These are phyloP conservation scores for Brachionus rubens DNA, from an alignment of 1,140 invertebrate genomes.

Conservation along the genomic window DNA sequence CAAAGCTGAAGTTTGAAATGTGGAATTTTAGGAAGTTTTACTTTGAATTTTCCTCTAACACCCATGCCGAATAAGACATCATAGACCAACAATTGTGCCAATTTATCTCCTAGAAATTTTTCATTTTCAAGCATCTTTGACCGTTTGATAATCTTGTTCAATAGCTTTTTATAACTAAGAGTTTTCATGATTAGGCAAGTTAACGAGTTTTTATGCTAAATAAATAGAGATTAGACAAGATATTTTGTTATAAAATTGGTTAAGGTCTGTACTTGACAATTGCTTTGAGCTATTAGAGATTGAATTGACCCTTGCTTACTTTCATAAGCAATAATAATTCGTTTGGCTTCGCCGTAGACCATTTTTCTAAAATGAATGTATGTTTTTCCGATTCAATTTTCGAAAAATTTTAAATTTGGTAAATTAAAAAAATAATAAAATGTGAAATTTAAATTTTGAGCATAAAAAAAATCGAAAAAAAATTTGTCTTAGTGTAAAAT, in stretches of 20 bases:
- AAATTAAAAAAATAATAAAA: no score
- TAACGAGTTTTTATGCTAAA: conserved; percentile 35
- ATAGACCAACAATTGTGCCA: conserved; percentile 43
- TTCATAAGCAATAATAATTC: conserved; percentile 41
- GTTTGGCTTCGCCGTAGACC: conserved; percentile 38
- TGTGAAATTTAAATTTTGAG: no score
- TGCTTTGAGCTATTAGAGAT: conserved; percentile 39
- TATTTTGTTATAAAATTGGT: not conserved
- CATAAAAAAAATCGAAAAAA: no score
- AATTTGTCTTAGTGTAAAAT: no score
- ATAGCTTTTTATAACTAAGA: conserved; percentile 27
- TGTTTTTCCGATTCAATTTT: not conserved
- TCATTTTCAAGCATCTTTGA: conserved; percentile 41
- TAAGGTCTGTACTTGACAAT: not conserved
- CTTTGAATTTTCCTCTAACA: conserved; percentile 42
- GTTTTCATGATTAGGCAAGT: conserved; percentile 38
- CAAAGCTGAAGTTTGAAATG: not conserved
- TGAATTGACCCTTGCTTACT: conserved; percentile 35
- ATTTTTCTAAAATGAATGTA: not conserved
- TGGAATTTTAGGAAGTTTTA: not conserved
- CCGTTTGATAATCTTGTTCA: conserved; percentile 33
- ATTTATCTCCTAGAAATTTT: conserved; percentile 30
- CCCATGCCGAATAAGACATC: conserved; percentile 46
- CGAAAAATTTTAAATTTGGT: no score
- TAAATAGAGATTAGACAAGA: not conserved